Conservation (phyloP, 2,888 invertebrate genomes). For the Machimus rusticus region DNA sequence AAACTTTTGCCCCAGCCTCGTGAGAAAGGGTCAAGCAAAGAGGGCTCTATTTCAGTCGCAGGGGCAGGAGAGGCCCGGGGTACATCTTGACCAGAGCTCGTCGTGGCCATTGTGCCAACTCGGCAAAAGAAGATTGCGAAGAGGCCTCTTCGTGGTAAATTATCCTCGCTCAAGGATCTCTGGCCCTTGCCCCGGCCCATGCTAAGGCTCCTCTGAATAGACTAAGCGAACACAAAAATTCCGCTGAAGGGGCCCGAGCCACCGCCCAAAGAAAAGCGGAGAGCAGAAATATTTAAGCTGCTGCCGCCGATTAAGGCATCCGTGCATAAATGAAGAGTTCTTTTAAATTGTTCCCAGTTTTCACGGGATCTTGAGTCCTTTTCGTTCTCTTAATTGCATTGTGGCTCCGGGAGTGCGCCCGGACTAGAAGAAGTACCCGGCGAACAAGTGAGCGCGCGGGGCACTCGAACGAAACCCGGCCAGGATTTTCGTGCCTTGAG, state of each 20-base stretch:
- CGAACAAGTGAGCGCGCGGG: not conserved
- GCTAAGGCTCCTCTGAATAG: not conserved
- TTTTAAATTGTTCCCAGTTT: slow-evolving; percentile 42
- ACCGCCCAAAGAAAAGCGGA: not conserved
- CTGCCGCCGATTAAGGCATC: slow-evolving; percentile 34
- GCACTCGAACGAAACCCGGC: not conserved
- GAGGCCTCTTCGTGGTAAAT: slow-evolving; percentile 36
- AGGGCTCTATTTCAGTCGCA: not conserved
- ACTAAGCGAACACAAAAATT: not conserved
- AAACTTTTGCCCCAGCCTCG: not conserved
- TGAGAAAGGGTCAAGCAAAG: slow-evolving; percentile 13
- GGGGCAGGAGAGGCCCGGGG: not conserved
- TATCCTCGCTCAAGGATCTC: slow-evolving; percentile 29
- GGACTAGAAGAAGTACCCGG: not conserved
- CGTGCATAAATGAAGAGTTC: slow-evolving; percentile 35
- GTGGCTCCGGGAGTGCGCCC: not conserved
- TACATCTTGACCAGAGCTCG: slow-evolving; percentile 23
- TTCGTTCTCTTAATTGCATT: slow-evolving; percentile 39
- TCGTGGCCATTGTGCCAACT: slow-evolving; percentile 1
- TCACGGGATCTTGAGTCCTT: slow-evolving; percentile 35
- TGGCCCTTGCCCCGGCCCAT: not conserved
- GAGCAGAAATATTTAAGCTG: slow-evolving; percentile 25
- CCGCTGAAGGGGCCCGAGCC: not conserved
- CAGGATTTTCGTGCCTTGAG: not conserved
- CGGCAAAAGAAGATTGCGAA: slow-evolving; percentile 5